Evolutionary conservation across 2,797 vertebrate species (phyloP), one percentile per base, ranked within the genome.

Genomic region (Gymnodraco acuticeps): DNA sequence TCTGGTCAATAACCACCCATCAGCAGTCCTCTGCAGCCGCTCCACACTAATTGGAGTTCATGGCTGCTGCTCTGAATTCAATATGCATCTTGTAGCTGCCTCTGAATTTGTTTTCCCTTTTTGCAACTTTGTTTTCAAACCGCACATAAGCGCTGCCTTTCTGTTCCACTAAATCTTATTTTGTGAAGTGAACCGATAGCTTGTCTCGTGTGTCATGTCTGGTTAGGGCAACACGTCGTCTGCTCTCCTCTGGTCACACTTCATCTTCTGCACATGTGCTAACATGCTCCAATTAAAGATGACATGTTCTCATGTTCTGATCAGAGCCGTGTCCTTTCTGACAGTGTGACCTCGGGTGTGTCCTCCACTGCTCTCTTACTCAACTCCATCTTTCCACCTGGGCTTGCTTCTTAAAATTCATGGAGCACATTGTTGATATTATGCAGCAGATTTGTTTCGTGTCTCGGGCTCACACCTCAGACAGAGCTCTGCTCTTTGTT

Each of bases 11-110:
- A 84, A 52, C 77, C 70, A 82, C 72, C 70, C 66, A 74, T 78
- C 75, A 80, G 85, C 63, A 53, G 42, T 53, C 70, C 60, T 72
- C 70, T 67, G 27, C 75, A 80, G 81, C 70, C 20, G 63, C 73
- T 84, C 52, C 52, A 27, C 70, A 87, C 74, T 90, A 87, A 92
- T 89, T 87, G 84, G 74, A 83, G 66, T 68, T 89, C 91, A 92
- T 92, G 82, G 79, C 78, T 83, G 58, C 77, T 78, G 68, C 75
- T 54, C 60, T 63, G 55, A 76, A 63, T 79, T 84, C 60, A 85
- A 64, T 80, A 65, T 65, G 74, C 59, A 46, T 88, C 64, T 84
- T 67, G 64, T 59, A 48, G 70, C 77, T 83, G 65, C 75, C 20
- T 65, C 72, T 52, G 59, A 38, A 64, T 70, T 71, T 17, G 55